Base-by-base conservation (phyloP, 2,113 vertebrate species). In the Brachyistius frenatus region DNA sequence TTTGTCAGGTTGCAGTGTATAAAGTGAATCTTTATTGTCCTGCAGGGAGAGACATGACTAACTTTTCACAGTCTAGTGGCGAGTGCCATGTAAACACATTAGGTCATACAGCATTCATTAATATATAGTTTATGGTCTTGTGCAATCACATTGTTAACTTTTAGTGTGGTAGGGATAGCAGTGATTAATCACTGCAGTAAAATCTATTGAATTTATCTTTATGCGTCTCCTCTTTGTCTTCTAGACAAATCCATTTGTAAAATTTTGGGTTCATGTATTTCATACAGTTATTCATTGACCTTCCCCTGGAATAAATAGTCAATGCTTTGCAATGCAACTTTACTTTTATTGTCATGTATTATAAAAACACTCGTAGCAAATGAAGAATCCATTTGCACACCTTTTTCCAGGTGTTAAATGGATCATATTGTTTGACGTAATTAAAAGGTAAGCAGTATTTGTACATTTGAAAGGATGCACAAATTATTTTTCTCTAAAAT, bases 11-110 rank as follows among this genome's bases (percentile, higher is more conserved):
- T 70, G 57, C 78, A 41, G 58, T 47, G 66, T 87, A 76, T 73
- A 72, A 83, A 76, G 54, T 86, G 32, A 79, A 88, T 74, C 77
- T 73, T 82, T 78, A 86, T 86, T 91, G 80, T 88, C 80, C 83
- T 78, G 71, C 55, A 61, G 76, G 66, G 81, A 88, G 46, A 74
- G 72, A 89, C 66, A 71, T 0, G 44, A 81, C 72, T 41, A 54
- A 15, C 73, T 63, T 84, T 88, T 90, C 79, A 81, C 66, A 86
- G 71, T 88, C 86, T 83, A 23, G 72, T 78, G 69, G 53, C 39
- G 8, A 76, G 69, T 75, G 67, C 54, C 65, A 47, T 86, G 78
- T 88, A 86, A 89, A 92, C 74, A 89, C 33, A 66, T 87, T 41
- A 76, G 53, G 66, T 87, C 83, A 78, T 77, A 56, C 33, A 41